Conservation (phyloP, 2,888 invertebrate species). For the Elysia crispata region DNA sequence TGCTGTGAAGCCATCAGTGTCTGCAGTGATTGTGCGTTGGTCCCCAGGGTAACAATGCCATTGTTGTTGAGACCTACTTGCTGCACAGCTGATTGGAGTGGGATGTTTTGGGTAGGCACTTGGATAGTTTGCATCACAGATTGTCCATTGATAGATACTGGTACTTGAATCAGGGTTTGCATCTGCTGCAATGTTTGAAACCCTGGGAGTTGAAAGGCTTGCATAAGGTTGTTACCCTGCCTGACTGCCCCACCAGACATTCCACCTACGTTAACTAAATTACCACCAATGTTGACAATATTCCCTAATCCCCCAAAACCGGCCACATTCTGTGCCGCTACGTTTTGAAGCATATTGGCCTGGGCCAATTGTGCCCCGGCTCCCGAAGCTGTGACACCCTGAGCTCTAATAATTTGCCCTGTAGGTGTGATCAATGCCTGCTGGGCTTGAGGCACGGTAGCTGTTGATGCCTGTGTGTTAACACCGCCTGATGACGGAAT, state of each 20-base stretch:
- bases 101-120: conserved; percentile 81
- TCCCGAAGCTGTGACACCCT: conserved; percentile 58
- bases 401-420: conserved; percentile 68
- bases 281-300: conserved; percentile 69
- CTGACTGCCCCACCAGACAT: conserved; percentile 54
- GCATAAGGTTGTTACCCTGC: conserved; percentile 73
- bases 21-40: conserved; percentile 39
- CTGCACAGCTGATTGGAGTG: conserved; percentile 40
- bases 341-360: no score
- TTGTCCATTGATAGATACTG: conserved; percentile 92
- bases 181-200: conserved; percentile 64
- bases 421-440: conserved; percentile 61
- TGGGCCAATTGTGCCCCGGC: conserved; percentile 53
- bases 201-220: conserved; percentile 84
- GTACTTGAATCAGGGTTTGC: conserved; percentile 86
- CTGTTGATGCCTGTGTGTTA: conserved; percentile 17
- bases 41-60: conserved; percentile 31
- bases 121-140: conserved; percentile 97
- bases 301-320: conserved; percentile 54
- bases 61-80: conserved; percentile 23
- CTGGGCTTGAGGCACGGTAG: conserved; percentile 29
- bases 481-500: conserved; percentile 83
- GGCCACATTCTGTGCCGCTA: conserved; percentile 42
- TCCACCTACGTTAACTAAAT: conserved; percentile 62
- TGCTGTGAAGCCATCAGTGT: conserved; percentile 44